Evolutionary conservation across 2,888 invertebrate species (phyloP), one percentile per base, ranked within the genome.

Genomic region (Fragum whitleyi): DNA sequence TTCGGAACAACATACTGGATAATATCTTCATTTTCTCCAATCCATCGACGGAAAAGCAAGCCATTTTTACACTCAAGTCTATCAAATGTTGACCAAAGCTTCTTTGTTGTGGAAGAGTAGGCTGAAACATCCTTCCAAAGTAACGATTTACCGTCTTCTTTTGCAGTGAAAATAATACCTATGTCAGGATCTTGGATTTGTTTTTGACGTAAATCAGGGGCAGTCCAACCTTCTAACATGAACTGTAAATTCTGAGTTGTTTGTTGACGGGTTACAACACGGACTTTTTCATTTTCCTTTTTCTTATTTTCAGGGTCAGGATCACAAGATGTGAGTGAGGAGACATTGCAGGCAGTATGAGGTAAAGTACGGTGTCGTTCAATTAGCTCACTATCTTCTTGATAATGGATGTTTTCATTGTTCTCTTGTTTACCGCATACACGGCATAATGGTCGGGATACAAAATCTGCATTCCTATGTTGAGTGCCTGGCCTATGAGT

Each of bases 221-320:
- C 28, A 1, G 70, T 53, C 55, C 70, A 70, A 1, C 70, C 70
- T 16, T 70, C 70, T 19, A 70, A 16, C n/a, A 70, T 19, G 14
- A 42, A 67, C 19, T 36, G 67, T 21, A n/a, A 19, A 39, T 42
- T 67, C 21, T 32, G 23, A 2, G n/a, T 39, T n/a, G n/a, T 67
- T 19, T 67, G 19, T 67, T 32, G 32, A 21, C 67, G 67, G 6
- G 67, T 67, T n/a, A 67, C 67, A 39, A 67, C 67, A 21, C 67
- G 5, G 19, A 67, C 36, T 6, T 67, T 19, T n/a, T 39, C 67
- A 67, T 5, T 36, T 36, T 67, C 42, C 16, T 21, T 11, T 39
- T n/a, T 39, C 39, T 39, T 32, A 42, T 32, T 21, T 67, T 67
- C 39, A 67, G 39, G 14, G 23, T 5, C 14, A 14, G 19, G 14